Evolutionary conservation across 2,888 invertebrate species (phyloP), one percentile per base, ranked within the genome.

Genomic region (Trisateles emortualis): DNA sequence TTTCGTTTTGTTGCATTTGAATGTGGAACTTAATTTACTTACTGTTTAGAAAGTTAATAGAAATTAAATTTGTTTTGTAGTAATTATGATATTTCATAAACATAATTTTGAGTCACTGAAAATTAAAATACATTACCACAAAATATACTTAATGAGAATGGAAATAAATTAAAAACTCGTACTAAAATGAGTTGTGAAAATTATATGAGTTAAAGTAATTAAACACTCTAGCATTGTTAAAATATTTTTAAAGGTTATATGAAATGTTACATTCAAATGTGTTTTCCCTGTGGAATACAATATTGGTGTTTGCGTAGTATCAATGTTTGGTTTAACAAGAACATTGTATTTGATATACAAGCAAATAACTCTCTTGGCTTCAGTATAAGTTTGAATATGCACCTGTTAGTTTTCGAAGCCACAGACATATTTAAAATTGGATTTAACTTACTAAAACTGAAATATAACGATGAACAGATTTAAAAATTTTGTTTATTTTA

Each of bases 271-370:
- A 24, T 13, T 39, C 1, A 14, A 41, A 30, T 17, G 9, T 17
- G 16, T 29, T 29, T n/a, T 41, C 3, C 5, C 9, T 10, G 9
- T 1, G 14, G 24, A 41, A 26, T n/a, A 29, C 10, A 10, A 29
- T 29, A 29, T 29, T 29, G 29, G 3, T 10, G n/a, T n/a, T 29
- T 29, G 29, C 10, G n/a, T 29, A 10, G 9, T 1, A 32, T 6
- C 26, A 26, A 13, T 32, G 13, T 32, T 32, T 33, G 8, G 14
- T 33, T 33, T 14, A 33, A 14, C 32, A 32, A 32, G 32, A 11
- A n/a, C n/a, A 13, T 32, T 32, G 32, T 32, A 32, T 59, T 59
- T 62, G 51, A 57, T 51, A 48, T 8, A 3, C 26, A 26, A 26
- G 4, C 9, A 4, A n/a, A 26, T 26, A 26, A 26, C 26, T 26